phyloP scores from a whole-genome alignment of 2,797 vertebrate genomes.

The Calcarius lapponicus region DNA sequence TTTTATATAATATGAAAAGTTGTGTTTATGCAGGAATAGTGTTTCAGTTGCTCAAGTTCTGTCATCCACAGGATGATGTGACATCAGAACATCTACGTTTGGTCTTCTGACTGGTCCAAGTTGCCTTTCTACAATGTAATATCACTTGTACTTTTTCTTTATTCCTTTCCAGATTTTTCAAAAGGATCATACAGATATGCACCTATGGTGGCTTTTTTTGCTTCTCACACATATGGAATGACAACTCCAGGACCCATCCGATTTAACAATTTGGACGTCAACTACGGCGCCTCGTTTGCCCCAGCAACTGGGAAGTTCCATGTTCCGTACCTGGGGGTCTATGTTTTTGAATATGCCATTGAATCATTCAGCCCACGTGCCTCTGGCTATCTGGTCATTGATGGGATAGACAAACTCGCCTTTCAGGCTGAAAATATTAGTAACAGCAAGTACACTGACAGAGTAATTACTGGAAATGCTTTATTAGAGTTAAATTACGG shows the following conservation, averaged over 20 bases:
- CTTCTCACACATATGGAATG: conserved; percentile 80
- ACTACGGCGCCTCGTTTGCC: conserved; percentile 79
- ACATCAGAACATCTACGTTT: not conserved
- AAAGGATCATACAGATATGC: conserved; percentile 83
- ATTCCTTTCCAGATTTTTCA: conserved; percentile 78
- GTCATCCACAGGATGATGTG: not conserved
- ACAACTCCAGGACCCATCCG: conserved; percentile 77
- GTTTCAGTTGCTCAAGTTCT: not conserved
- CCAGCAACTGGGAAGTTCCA: conserved; percentile 80
- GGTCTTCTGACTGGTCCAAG: not conserved
- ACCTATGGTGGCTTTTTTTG: conserved; percentile 84
- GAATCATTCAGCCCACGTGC: conserved; percentile 76
- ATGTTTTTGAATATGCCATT: conserved; percentile 81
- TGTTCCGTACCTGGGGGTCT: conserved; percentile 81
- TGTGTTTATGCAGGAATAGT: not conserved
- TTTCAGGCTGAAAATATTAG: conserved; percentile 78
- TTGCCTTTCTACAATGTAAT: not conserved
- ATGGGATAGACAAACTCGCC: conserved; percentile 78
- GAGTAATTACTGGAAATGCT: conserved; percentile 79
- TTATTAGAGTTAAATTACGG: conserved; percentile 83
- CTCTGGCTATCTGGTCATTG: conserved; percentile 81
- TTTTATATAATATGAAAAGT: not conserved
- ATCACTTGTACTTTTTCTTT: not conserved
- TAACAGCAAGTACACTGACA: conserved; percentile 59
- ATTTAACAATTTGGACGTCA: conserved; percentile 83